Base-by-base conservation (phyloP, 2,888 invertebrate genomes). In the Drosophila diplacantha region DNA sequence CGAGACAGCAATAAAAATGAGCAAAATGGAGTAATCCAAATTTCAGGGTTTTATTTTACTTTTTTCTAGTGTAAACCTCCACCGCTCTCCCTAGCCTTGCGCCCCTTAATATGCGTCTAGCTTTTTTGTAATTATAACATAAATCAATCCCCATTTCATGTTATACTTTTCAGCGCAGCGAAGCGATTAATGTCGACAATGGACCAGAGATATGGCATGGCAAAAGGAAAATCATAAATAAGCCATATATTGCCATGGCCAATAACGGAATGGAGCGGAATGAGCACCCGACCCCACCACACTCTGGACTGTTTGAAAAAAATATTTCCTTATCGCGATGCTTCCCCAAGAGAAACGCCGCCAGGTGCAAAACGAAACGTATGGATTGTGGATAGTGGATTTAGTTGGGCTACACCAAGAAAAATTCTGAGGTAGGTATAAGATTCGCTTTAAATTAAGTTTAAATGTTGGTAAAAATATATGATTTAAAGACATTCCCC, bases 261-360 rank as follows among this genome's bases (percentile, higher is more conserved):
- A 81, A 76, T 75, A 81, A 76, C 75, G 72, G 55, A 65, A 39
- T 46, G 64, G 54, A 58, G 52, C 39, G 64, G 65, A 69, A 55
- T 61, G 60, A 46, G 38, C 34, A 34, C 41, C 55, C 47, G 58
- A 58, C 62, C 18, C 39, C 39, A 39, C 39, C 39, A 14, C 39
- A 39, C 31, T 46, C 31, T 9, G 52, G 69, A 66, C 62, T 72
- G 72, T 79, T 75, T 78, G 74, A 80, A 66, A 80, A 77, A 41
- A 14, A 79, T 80, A 80, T 81, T 81, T 81, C 69, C 80, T 81
- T 81, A 81, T 81, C 81, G 79, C 75, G 80, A 81, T 81, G 78
- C 69, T 74, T 56, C 63, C 67, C 38, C 53, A 26, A 51, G 62
- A 53, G 38, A 37, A 67, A 57, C 59, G 79, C 78, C 73, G 78